phyloP scores from a whole-genome alignment of 2,888 invertebrate species.

The Tiphia femorata region DNA sequence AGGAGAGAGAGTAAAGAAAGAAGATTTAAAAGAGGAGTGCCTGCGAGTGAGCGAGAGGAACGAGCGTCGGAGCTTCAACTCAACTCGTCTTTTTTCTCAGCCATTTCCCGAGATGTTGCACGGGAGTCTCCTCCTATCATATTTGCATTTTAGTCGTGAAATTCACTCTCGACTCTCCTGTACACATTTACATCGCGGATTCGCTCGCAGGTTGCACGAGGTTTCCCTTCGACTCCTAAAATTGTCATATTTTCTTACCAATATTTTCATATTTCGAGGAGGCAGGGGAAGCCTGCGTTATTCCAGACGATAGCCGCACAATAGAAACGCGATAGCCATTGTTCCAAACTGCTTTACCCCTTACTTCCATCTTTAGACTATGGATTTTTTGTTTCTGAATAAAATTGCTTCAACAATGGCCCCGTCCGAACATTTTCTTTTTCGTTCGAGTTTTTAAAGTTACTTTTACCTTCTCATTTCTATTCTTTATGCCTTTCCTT shows the following conservation, averaged over 20 bases:
- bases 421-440: constrained; percentile 27
- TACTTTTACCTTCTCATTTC: constrained; percentile 14
- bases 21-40: constrained; percentile 8
- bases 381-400: constrained; percentile 64
- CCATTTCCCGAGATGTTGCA: constrained; percentile 33
- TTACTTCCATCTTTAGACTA: too few species aligned
- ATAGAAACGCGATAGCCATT: constrained; percentile 52
- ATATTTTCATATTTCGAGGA: constrained; percentile 17
- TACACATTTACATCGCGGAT: constrained; percentile 46
- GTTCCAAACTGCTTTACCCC: too few species aligned
- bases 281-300: background rate
- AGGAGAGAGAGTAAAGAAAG: constrained; percentile 16
- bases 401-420: constrained; percentile 50
- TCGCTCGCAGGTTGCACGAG: constrained; percentile 24
- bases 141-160: constrained; percentile 57
- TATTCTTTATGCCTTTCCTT: too few species aligned
- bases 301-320: constrained; percentile 33
- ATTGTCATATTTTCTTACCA: too few species aligned
- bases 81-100: constrained; percentile 33
- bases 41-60: constrained; percentile 18
- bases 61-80: constrained; percentile 30
- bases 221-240: too few species aligned
- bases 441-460: constrained; percentile 7
- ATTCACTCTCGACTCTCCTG: constrained; percentile 45
- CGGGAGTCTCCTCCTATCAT: constrained; percentile 45